Conservation (phyloP, 2,888 invertebrate species). For the Empis livida region DNA sequence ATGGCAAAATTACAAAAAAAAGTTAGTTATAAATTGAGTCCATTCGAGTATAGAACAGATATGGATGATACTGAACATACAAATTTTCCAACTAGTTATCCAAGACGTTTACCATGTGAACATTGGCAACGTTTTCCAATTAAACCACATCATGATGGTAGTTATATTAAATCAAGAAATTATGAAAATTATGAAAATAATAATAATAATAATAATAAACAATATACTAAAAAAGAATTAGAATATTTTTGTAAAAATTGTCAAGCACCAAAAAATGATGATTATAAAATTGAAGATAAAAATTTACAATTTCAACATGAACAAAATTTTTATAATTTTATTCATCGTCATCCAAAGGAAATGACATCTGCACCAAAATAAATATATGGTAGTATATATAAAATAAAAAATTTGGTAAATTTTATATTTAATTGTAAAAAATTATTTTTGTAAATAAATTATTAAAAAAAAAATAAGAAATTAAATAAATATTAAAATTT, state of each 20-base stretch:
- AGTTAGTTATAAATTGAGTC: neutral
- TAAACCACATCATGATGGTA: neutral
- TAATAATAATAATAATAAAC: neutral
- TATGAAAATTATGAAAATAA: neutral
- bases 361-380: neutral
- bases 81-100: conserved; percentile 6
- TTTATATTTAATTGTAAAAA: too few species aligned
- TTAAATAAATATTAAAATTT: too few species aligned
- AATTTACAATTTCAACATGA: neutral
- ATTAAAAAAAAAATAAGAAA: too few species aligned
- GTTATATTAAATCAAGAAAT: too few species aligned
- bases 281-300: neutral
- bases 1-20: neutral
- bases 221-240: neutral
- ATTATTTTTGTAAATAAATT: too few species aligned
- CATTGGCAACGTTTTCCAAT: conserved; percentile 9
- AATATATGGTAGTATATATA: too few species aligned
- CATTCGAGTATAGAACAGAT: neutral
- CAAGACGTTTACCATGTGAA: conserved; percentile 5
- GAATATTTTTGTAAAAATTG: neutral
- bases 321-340: neutral
- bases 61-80: neutral
- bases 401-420: too few species aligned
- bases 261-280: neutral
- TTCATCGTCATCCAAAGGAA: neutral